These are phyloP conservation scores for Apteryx owenii DNA, from an alignment of 2,113 vertebrate species.

Conservation along the genomic window DNA sequence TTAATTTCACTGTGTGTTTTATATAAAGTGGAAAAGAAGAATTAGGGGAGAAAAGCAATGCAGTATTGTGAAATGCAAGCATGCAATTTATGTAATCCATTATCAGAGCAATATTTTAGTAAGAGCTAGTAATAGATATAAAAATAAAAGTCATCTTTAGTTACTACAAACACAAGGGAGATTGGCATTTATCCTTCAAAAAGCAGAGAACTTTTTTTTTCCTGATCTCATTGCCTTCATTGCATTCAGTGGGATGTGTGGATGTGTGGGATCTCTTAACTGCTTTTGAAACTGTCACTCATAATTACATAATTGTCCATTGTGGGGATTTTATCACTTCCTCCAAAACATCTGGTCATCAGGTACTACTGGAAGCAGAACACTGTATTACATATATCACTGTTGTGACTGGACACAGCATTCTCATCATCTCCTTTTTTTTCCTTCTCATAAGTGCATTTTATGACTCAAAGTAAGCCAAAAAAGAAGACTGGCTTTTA, in stretches of 20 bases:
- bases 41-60: not conserved
- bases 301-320: not conserved
- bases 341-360: not conserved
- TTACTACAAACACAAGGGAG: not conserved
- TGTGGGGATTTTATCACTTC: not conserved
- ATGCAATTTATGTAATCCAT: not conserved
- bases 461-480: not conserved
- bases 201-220: not conserved
- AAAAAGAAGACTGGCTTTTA: not conserved
- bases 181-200: not conserved
- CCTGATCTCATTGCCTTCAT: not conserved
- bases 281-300: not conserved
- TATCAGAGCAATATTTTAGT: not conserved
- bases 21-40: not conserved
- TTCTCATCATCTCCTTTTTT: not conserved
- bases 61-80: not conserved
- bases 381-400: fast-evolving
- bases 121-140: not conserved
- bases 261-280: not conserved
- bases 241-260: not conserved
- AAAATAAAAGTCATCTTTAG: not conserved
- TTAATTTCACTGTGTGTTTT: not conserved
- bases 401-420: not conserved
- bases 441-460: not conserved
- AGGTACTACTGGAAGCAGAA: not conserved